Conservation (phyloP, 1,140 invertebrate species). For the Neodiprion lecontei region DNA sequence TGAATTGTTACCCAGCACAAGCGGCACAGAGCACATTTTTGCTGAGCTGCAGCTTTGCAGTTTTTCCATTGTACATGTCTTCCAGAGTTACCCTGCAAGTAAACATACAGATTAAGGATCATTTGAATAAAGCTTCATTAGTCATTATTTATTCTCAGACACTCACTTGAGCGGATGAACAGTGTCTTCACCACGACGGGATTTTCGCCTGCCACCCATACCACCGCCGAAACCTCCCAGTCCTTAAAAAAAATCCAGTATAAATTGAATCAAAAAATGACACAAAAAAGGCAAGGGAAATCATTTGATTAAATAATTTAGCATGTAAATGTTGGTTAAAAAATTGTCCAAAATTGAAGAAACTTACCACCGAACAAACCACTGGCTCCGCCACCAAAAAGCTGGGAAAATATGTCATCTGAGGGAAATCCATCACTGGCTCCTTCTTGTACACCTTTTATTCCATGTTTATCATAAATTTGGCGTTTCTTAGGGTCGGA, state of each 20-base stretch:
- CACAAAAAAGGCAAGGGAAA: background rate
- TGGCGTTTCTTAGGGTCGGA: slow-evolving; percentile 64
- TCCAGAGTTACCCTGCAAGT: slow-evolving; percentile 78
- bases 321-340: background rate
- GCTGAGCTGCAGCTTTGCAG: slow-evolving; percentile 81
- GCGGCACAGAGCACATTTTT: slow-evolving; percentile 86
- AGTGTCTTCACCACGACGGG: slow-evolving; percentile 71
- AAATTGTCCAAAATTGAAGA: background rate
- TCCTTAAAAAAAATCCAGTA: background rate
- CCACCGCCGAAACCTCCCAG: slow-evolving; percentile 43
- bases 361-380: slow-evolving; percentile 43
- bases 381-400: slow-evolving; percentile 68
- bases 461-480: slow-evolving; percentile 77
- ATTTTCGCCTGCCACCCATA: slow-evolving; percentile 57
- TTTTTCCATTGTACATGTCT: slow-evolving; percentile 90
- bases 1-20: slow-evolving; percentile 74
- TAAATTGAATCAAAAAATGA: background rate
- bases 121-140: background rate
- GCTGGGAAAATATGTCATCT: slow-evolving; percentile 71
- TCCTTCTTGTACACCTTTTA: slow-evolving; percentile 82
- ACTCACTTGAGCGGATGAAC: slow-evolving; percentile 69
- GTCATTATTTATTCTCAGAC: background rate
- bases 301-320: background rate
- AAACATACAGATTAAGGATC: background rate
- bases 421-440: slow-evolving; percentile 61